Percentiles rank a stretch among this genome's conserved stretches.
phyloP scores from a whole-genome alignment of 2,113 vertebrate species.

The Struthidea cinerea region DNA sequence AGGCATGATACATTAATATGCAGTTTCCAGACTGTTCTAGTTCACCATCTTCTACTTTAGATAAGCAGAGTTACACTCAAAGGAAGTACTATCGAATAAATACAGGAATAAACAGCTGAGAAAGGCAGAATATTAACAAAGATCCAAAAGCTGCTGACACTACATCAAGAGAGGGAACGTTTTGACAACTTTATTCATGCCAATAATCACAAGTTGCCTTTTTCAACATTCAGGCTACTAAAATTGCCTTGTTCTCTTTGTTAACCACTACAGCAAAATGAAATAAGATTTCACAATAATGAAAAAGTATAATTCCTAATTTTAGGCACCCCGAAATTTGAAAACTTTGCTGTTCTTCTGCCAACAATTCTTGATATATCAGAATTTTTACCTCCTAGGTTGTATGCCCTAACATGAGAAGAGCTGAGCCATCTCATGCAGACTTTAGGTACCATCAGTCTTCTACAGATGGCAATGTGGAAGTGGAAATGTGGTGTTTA shows the following conservation, averaged over 20 bases:
- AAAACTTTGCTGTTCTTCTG: neutral
- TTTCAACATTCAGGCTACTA: neutral
- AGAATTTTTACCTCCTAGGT: neutral
- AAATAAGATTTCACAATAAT: neutral
- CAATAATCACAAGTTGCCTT: conserved; percentile 11
- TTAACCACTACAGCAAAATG: neutral
- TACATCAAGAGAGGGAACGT: conserved; percentile 35
- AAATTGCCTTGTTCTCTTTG: neutral
- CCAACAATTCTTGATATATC: neutral
- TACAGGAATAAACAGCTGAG: conserved; percentile 32
- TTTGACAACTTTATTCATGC: conserved; percentile 12
- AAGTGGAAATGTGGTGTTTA: neutral
- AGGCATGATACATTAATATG: conserved; percentile 22
- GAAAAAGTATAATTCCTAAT: neutral
- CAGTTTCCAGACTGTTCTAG: neutral
- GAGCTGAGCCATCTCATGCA: neutral
- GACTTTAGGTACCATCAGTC: neutral
- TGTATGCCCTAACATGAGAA: neutral
- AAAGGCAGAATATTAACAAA: conserved; percentile 9
- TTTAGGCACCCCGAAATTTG: neutral
- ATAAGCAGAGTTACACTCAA: neutral
- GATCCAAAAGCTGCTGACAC: neutral
- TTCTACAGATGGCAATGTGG: neutral
- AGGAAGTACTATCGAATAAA: conserved; percentile 6
- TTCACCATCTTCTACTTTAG: neutral